Evolutionary conservation across 2,797 vertebrate species (phyloP).

Genomic region (Paramormyrops hopkinsi): DNA sequence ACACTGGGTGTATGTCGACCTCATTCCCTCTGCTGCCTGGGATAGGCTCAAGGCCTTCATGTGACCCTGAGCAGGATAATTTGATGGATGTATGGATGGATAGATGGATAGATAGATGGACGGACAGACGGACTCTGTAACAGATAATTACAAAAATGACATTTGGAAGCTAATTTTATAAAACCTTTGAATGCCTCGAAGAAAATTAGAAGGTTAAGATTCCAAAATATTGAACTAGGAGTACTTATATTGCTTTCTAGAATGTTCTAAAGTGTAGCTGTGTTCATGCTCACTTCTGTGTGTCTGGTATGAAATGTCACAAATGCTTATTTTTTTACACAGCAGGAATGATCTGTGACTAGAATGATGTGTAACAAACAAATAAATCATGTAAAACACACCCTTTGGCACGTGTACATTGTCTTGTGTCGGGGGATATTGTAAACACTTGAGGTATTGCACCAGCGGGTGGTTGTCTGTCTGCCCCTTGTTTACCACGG

Average conservation of each 20-base stretch:
- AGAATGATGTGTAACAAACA: constrained; percentile 2
- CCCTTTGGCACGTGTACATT: background rate
- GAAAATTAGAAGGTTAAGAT: background rate
- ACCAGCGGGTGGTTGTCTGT: background rate
- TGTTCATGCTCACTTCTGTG: background rate
- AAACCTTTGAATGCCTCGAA: background rate
- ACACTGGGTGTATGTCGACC: background rate
- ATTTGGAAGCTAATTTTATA: background rate
- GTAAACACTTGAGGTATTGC: background rate
- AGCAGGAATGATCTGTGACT: background rate
- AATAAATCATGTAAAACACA: background rate
- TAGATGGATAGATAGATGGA: background rate
- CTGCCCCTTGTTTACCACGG: background rate
- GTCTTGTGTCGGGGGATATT: background rate
- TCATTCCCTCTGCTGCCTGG: background rate
- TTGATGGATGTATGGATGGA: background rate
- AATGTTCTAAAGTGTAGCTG: background rate
- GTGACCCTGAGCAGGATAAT: background rate
- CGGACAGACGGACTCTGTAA: background rate
- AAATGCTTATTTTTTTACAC: background rate
- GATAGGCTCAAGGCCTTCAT: background rate
- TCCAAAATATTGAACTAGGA: background rate
- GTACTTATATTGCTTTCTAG: background rate
- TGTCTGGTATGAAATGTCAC: background rate
- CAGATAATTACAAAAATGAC: background rate